Base-by-base conservation (phyloP, 1,140 invertebrate species). In the Drosophila nigrodunni region DNA sequence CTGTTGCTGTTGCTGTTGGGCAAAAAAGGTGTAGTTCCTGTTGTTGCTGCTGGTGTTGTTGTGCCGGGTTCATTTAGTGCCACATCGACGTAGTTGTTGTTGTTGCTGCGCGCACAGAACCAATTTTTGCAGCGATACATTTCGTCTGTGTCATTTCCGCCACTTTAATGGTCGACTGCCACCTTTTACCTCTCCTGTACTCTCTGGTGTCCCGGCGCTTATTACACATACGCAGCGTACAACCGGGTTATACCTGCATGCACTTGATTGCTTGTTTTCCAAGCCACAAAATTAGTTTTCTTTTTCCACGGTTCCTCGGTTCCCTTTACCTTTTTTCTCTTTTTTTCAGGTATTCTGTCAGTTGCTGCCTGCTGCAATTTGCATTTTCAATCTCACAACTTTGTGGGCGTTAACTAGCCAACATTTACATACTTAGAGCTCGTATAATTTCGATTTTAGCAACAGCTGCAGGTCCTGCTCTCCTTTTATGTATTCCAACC, bases 111-210 rank as follows among this genome's bases (percentile, higher is more conserved):
- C 37, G 94, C 89, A 80, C 94, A 94, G 66, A 94, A 90, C 94
- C 94, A 94, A 54, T 93, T 92, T 37, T 94, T 94, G 86, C 94
- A 94, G 54, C 87, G 90, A 80, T 91, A 89, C 90, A 92, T 92
- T 86, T 79, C 71, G 78, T 61, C 76, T 86, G 73, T 85, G 82
- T 87, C 83, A 88, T 88, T 88, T 80, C 83, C 83, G 85, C 70
- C 83, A 71, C 85, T 87, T 87, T 83, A 86, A 86, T 72, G 76
- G 82, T 69, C 57, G 65, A 69, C 52, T 55, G 25, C 34, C 50
- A 52, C 47, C 37, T 25, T 15, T 43, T 8, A 7, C 34, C 11
- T 15, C 25, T 3, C 43, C 11, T 7, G 8, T 44, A 41, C 11
- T 39, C 15, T 59, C 55, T 30, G 21, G 3, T 10, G 3, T 35